Base-by-base conservation (phyloP, 92 coral and sea anemone genomes). In the Umimayanthus kanabou region DNA sequence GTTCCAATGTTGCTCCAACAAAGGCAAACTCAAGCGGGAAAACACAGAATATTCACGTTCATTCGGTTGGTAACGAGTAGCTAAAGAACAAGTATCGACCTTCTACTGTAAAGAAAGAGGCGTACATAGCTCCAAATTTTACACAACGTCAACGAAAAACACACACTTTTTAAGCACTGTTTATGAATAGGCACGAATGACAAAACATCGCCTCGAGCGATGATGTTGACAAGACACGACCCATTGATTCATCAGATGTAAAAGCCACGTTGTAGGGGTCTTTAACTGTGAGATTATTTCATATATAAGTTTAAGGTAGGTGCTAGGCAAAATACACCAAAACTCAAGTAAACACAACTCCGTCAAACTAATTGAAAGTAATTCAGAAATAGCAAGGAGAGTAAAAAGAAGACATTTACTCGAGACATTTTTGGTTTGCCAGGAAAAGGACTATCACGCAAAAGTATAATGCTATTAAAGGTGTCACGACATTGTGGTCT, bases 191-290 rank as follows among this genome's bases (percentile, higher is more conserved):
- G 70, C 57, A 76, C 53, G 29, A 76, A 40, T n/a, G 40, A 53
- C 26, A 57, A 37, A 23, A 55, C 20, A 80, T 55, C 22, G 84
- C 84, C 84, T 43, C 47, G 72, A 80, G 84, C 84, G 39, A 57
- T 80, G 82, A n/a, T 53, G 40, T 53, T 50, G 67, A 55, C 13
- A 80, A 39, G 14, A 6, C 13, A 28, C 10, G 43, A 25, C 3
- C 13, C 22, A 57, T 55, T 80, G 84, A 80, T 66, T 80, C 26
- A 22, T 30, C 84, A 55, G 84, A 61, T 53, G 71, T 28, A 23
- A 13, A 2, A 45, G 81, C 30, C 64, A 47, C 58, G 33, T 16
- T 28, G 70, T 57, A 57, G 3, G 69, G 6, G 69, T 61, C 26
- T 61, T 61, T 18, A 61, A 61, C 67, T 42, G 80, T 37, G 69